phyloP scores from a whole-genome alignment of 2,797 vertebrate species.

The Falco columbarius region DNA sequence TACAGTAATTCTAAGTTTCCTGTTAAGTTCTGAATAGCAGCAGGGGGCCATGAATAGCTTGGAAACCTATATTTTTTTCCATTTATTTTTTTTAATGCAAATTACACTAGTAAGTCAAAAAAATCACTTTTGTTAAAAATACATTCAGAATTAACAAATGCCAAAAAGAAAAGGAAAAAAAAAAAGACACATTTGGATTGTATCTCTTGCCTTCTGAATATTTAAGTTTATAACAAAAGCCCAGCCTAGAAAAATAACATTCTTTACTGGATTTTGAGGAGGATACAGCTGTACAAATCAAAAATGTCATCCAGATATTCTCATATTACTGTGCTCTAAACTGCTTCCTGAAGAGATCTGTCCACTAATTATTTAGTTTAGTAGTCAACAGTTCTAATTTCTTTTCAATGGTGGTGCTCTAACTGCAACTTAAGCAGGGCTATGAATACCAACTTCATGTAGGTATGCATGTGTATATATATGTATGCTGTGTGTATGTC shows the following conservation, averaged over 20 bases:
- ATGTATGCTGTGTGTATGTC: slow-evolving; percentile 21
- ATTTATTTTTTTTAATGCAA: slow-evolving; percentile 84
- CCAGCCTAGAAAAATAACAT: slow-evolving; percentile 86
- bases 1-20: not conserved
- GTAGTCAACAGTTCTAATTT: slow-evolving; percentile 73
- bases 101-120: slow-evolving; percentile 86
- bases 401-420: slow-evolving; percentile 60
- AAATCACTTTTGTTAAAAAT: slow-evolving; percentile 86
- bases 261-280: slow-evolving; percentile 82
- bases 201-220: slow-evolving; percentile 81
- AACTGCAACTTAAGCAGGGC: slow-evolving; percentile 69
- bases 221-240: slow-evolving; percentile 83
- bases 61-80: slow-evolving; percentile 76
- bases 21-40: slow-evolving; percentile 54
- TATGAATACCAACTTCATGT: slow-evolving; percentile 51
- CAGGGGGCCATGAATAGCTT: slow-evolving; percentile 69
- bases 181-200: slow-evolving; percentile 77
- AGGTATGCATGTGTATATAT: not conserved
- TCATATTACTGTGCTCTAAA: slow-evolving; percentile 78
- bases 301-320: slow-evolving; percentile 76
- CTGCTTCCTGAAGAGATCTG: slow-evolving; percentile 63
- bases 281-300: slow-evolving; percentile 80
- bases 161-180: slow-evolving; percentile 60
- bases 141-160: slow-evolving; percentile 86
- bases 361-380: slow-evolving; percentile 62